Percentiles rank a stretch among this genome's conserved stretches.
Evolutionary conservation across 2,797 vertebrate species (phyloP).

Genomic region (Cossypha polioptera): DNA sequence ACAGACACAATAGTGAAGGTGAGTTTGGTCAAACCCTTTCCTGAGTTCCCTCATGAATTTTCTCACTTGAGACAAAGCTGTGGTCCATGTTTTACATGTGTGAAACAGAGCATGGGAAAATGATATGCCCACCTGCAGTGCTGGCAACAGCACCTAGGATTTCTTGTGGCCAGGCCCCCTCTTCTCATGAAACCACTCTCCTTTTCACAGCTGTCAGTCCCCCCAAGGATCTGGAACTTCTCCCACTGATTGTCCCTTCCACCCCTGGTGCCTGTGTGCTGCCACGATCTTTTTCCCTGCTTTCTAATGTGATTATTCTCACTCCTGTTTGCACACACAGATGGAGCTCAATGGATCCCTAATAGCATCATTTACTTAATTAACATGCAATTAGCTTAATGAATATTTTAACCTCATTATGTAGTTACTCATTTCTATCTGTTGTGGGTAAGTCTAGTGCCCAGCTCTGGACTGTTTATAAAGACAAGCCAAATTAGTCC

Average conservation of each 20-base stretch:
- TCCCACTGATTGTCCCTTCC: not conserved
- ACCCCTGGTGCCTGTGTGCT: not conserved
- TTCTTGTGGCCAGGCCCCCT: not conserved
- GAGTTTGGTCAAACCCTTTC: not conserved
- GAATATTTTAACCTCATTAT: conserved; percentile 76
- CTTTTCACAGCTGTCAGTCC: not conserved
- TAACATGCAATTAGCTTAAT: conserved; percentile 78
- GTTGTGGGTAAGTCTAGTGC: conserved; percentile 39
- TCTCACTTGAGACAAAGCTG: not conserved
- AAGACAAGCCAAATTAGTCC: conserved; percentile 53
- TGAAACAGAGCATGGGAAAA: not conserved
- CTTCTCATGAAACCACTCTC: not conserved
- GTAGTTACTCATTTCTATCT: conserved; percentile 70
- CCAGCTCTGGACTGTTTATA: conserved; percentile 40
- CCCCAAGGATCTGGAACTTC: not conserved
- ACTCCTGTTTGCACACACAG: conserved; percentile 70
- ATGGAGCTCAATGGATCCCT: conserved; percentile 68
- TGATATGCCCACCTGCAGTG: not conserved
- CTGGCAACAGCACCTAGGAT: not conserved
- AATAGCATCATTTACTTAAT: conserved; percentile 75
- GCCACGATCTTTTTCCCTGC: not conserved
- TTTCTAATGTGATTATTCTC: conserved; percentile 43
- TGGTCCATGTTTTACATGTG: not conserved
- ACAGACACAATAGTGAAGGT: not conserved
- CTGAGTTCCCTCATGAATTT: not conserved